Evolutionary conservation across 2,113 vertebrate genomes (phyloP).

Genomic region (Aphyosemion australe): DNA sequence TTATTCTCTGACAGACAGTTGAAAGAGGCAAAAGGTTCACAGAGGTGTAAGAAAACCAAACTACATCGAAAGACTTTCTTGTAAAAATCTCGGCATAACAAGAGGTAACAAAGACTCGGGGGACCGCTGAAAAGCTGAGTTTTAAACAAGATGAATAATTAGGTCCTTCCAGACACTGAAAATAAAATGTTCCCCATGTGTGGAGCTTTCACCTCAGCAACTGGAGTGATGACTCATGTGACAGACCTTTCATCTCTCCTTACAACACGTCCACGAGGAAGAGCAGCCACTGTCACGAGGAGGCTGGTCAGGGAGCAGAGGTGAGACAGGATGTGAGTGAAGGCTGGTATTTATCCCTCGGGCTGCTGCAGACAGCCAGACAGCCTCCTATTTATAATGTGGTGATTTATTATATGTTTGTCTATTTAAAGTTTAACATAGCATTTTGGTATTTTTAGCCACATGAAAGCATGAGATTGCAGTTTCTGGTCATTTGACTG

Average conservation of each 20-base stretch:
- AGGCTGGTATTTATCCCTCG: slow-evolving; percentile 86
- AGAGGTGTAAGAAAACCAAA: neutral
- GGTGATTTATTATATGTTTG: no score
- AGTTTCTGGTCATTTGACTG: no score
- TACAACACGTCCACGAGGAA: slow-evolving; percentile 91
- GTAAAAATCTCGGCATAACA: neutral
- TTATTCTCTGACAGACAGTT: neutral
- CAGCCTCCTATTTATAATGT: no score
- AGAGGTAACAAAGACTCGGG: neutral
- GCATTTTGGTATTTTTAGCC: no score
- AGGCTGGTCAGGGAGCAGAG: slow-evolving; percentile 83
- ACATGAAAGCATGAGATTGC: no score
- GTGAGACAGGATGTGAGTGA: slow-evolving; percentile 86
- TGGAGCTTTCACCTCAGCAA: neutral
- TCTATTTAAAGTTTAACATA: no score
- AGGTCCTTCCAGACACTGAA: neutral
- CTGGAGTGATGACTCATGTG: neutral
- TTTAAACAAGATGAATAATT: neutral
- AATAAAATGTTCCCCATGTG: neutral
- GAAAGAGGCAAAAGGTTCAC: neutral
- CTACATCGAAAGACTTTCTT: neutral
- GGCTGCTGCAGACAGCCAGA: slow-evolving; percentile 73
- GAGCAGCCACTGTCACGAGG: slow-evolving; percentile 83
- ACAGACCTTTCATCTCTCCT: slow-evolving; percentile 77
- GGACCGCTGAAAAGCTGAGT: neutral